Evolutionary conservation across 2,888 invertebrate genomes (phyloP), one percentile per base, ranked within the genome.

Genomic region (Prosapia bicincta): DNA sequence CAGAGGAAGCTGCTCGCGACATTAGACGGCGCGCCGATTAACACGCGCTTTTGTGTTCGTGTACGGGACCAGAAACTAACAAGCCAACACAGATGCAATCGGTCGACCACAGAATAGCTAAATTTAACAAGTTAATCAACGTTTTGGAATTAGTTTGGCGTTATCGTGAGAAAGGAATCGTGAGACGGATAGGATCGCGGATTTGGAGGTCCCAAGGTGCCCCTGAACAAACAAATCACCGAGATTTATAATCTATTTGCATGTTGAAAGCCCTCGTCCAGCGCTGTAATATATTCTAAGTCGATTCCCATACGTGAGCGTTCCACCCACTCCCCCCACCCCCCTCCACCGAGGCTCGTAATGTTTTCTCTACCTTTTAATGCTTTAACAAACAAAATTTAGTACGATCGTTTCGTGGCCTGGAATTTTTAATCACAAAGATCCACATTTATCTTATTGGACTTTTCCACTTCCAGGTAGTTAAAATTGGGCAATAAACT

Each of bases 161-260:
- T 68, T 73, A 73, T 73, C 73, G 73, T 73, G 73, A 32, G 69
- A 43, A 23, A n/a, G 23, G 28, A 54, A 43, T 73, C 73, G 73
- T 73, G 73, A 67, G 43, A 54, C 54, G 73, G 73, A 73, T 73
- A 68, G 26, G 32, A 73, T 73, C 73, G 54, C 23, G 43, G 73
- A 32, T 75, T 75, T 66, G 75, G 75, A 66, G 75, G 74, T 65
- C 75, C 66, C 66, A 69, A 23, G 26, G 69, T 38, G 38, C 38
- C 38, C 72, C 26, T 66, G 66, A 72, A 69, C 71, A 67, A 77
- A 81, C 81, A 81, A 81, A 81, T 81, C 80, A 81, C 74, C 65
- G 75, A 79, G 81, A 81, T 81, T 81, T 81, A 81, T 81, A 78
- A 79, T 81, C 81, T 81, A 81, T 81, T 81, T 81, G 81, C 81